A percentile compares a stretch with the other conserved stretches of the same genome.
Conservation (phyloP, 2,797 vertebrate species). For the Platalea minor region DNA sequence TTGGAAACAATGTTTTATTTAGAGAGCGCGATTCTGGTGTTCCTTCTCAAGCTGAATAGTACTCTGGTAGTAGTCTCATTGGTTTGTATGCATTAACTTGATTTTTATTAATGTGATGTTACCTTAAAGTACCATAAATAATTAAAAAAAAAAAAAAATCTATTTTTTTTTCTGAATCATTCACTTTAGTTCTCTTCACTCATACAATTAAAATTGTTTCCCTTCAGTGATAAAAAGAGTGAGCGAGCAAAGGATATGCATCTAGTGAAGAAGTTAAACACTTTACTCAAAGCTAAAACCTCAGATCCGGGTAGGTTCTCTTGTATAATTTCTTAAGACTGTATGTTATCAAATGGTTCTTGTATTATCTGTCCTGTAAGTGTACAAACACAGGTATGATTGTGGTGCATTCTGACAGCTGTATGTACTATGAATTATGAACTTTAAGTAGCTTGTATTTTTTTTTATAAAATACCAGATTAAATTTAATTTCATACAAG, state of each 20-base stretch:
- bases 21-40: not conserved
- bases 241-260: constrained; percentile 97
- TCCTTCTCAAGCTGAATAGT: not conserved
- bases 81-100: not conserved
- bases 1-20: not conserved
- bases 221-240: constrained; percentile 93
- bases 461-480: not conserved
- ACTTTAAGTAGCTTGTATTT: not conserved
- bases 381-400: not conserved
- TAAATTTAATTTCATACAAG: not conserved
- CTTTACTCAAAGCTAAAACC: constrained; percentile 79
- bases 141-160: not conserved
- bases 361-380: not conserved
- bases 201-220: not conserved
- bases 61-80: not conserved
- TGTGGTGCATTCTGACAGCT: not conserved
- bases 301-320: constrained; percentile 64
- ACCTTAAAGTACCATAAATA: not conserved
- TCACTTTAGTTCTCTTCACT: not conserved
- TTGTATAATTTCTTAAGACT: not conserved
- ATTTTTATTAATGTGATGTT: not conserved
- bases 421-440: not conserved
- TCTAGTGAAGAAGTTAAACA: constrained; percentile 86
- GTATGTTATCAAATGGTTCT: not conserved
- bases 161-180: not conserved